Evolutionary conservation across 2,113 vertebrate species (phyloP), one percentile per base, ranked within the genome.

Genomic region (Theristicus caerulescens): DNA sequence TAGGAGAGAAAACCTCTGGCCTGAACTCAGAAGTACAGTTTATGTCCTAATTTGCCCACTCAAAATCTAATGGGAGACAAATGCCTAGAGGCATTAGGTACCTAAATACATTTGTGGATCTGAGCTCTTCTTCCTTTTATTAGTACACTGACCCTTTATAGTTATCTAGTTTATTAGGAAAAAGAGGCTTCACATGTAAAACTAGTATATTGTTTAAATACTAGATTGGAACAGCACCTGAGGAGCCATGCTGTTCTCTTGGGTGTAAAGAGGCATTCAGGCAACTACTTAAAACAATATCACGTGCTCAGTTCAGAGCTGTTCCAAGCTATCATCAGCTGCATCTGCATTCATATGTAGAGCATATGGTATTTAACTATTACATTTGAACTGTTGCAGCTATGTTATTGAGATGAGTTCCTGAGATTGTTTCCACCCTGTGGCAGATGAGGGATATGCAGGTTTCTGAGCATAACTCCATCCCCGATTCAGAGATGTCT

Each of bases 371-470:
- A 86, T 72, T 67, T 78, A 82, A 87, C 42, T 69, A 15, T 54
- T 80, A 51, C 29, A n/a, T 46, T 42, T 47, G 36, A 77, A n/a
- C 36, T 42, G 34, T 19, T 70, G 29, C 18, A 66, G 52, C 16
- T 82, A 7, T 13, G 16, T 26, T 55, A 26, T 1, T 54, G 64
- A 80, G 27, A 52, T 46, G 16, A 9, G 5, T 29, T 89, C 61
- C 65, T 71, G 58, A 76, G 34, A 72, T 32, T 58, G 46, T 87
- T 94, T 94, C 91, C 90, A 93, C 89, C 87, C 61, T 81, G 89
- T 93, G 91, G 87, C 55, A 91, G 44, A 88, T 21, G 42, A 76
- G 17, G 25, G 51, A 84, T 82, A 73, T 76, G 65, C 83, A 90
- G 44, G 36, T 91, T 72, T 79, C 83, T 29, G n/a, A 87, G 46